Evolutionary conservation across 1,140 invertebrate species (phyloP), one percentile per base, ranked within the genome.

Genomic region (Sogatella furcifera): DNA sequence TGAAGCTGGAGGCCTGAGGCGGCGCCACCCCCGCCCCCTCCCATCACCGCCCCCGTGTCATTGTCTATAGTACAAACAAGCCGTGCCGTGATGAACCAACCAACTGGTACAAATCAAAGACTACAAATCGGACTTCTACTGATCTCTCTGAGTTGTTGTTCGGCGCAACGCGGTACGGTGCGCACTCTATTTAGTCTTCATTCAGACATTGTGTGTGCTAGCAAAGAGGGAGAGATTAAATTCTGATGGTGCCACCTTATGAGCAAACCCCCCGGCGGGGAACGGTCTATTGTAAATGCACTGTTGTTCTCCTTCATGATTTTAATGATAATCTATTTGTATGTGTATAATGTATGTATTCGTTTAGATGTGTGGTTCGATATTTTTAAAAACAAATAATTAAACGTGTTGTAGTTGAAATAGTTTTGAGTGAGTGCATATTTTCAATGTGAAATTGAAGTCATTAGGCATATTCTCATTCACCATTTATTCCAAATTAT

Each of bases 201-300:
- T 31, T 55, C 21, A 21, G 28, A 17, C 43, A 34, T 74, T 72
- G 73, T 56, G 60, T 13, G 14, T 19, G 46, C 21, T 49, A 49
- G 14, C 8, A 19, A 22, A 49, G 21, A 49, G 15, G 46, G 44
- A 65, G 55, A 60, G 60, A 64, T 60, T 42, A 62, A 56, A 59
- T 66, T 66, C 64, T 68, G 55, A 69, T 68, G 71, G 72, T 72
- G 72, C 73, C 72, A 74, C 73, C 72, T 72, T 70, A 53, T 57
- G 73, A 78, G 75, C 76, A 75, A 77, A 78, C 80, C 77, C 76
- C 31, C 21, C 66, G 80, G 79, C 81, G 79, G 79, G 81, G 81
- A 81, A 80, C 17, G 15, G 21, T 49, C 21, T 10, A 6, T 49
- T 49, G 21, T 19, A 49, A 22, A 49, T 19, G 21, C 46, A 49